A percentile compares a stretch with the other conserved stretches of the same genome.
Evolutionary conservation across 1,140 invertebrate species (phyloP).

Genomic region (Sweltsa coloradensis): DNA sequence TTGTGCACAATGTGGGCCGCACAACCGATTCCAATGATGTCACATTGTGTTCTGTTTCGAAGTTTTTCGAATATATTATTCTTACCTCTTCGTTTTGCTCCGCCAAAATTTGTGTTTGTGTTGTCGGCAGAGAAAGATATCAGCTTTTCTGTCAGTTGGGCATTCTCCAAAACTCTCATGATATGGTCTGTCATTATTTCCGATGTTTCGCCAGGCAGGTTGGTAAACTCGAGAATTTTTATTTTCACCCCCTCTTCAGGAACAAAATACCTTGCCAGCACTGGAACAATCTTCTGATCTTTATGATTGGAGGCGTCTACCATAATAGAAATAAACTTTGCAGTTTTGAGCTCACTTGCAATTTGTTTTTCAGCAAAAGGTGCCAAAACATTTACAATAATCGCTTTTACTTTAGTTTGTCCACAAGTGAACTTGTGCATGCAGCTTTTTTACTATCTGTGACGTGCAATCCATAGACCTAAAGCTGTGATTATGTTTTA

Average conservation of each 20-base stretch:
- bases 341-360: too few relatives aligned
- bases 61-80: constrained; percentile 19
- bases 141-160: constrained; percentile 18
- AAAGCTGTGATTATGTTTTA: constrained; percentile 18
- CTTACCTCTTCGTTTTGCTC: constrained; percentile 15
- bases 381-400: constrained; percentile 17
- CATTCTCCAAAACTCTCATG: constrained; percentile 8
- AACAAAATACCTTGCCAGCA: too few relatives aligned
- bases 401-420: constrained; percentile 18
- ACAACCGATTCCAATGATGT: constrained; percentile 20
- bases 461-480: constrained; percentile 20
- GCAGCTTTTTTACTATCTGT: constrained; percentile 10
- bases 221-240: too few relatives aligned
- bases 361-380: constrained; percentile 13
- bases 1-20: constrained; percentile 23
- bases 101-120: constrained; percentile 24
- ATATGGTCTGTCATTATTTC: constrained; percentile 12
- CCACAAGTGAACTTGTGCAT: constrained; percentile 14
- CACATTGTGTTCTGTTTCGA: constrained; percentile 12
- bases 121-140: constrained; percentile 23
- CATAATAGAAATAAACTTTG: too few relatives aligned
- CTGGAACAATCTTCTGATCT: too few relatives aligned
- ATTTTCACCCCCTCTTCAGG: too few relatives aligned
- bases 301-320: too few relatives aligned
- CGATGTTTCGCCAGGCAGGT: constrained; percentile 16